A percentile compares a stretch with the other conserved stretches of the same genome.
phyloP scores from a whole-genome alignment of 2,888 invertebrate species.

The Oxystoma pomonae region DNA sequence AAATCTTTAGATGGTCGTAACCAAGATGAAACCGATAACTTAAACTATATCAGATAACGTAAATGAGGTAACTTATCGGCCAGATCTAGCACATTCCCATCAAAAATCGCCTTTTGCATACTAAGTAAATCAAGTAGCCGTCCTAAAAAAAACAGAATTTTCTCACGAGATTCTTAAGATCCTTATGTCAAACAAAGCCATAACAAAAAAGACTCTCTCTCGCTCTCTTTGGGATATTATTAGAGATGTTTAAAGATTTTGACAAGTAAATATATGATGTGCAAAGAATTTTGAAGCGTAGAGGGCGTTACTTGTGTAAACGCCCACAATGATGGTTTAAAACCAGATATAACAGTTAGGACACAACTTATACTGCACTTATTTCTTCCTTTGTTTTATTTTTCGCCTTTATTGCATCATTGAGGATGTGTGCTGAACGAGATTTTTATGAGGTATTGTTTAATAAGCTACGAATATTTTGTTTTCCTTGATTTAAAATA shows the following conservation, averaged over 20 bases:
- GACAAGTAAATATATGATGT: conserved; percentile 34
- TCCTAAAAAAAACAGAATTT: neutral
- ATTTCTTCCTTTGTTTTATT: neutral
- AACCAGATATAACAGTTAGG: conserved; percentile 5
- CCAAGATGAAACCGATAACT: neutral
- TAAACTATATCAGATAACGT: conserved; percentile 3
- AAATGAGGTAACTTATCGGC: neutral
- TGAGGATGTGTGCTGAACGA: neutral
- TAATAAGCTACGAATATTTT: neutral
- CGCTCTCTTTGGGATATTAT: neutral
- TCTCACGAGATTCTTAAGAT: conserved; percentile 1
- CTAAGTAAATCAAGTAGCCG: conserved; percentile 1
- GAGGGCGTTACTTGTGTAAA: conserved; percentile 32
- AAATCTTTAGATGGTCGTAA: neutral
- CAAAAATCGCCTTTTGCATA: neutral
- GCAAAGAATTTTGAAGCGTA: conserved; percentile 30
- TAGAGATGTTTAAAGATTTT: conserved; percentile 24
- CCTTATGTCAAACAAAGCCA: neutral
- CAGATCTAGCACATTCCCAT: neutral
- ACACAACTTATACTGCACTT: conserved; percentile 1
- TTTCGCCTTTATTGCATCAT: neutral
- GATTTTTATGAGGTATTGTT: neutral
- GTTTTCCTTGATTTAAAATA: too few species aligned
- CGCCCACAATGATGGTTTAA: conserved; percentile 27
- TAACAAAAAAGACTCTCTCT: conserved; percentile 1